phyloP scores from a whole-genome alignment of 1,140 invertebrate genomes.

The Drosophila kepulauana region DNA sequence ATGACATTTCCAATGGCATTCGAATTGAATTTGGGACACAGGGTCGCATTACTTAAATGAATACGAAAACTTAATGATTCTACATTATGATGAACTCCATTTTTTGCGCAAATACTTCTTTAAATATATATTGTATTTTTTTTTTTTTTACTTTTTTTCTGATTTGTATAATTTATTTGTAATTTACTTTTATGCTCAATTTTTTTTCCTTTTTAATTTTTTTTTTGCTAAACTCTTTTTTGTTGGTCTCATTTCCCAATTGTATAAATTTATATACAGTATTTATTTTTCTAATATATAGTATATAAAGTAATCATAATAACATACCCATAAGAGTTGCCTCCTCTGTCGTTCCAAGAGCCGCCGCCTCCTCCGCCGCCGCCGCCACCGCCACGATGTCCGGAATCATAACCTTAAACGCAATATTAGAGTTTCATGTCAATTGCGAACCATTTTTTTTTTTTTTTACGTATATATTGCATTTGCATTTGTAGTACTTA shows the following conservation, averaged over 20 bases:
- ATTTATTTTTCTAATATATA: neutral
- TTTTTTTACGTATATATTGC: too few species aligned
- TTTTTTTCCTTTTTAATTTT: constrained; percentile 3
- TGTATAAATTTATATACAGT: constrained; percentile 28
- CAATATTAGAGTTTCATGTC: constrained; percentile 28
- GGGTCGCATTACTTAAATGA: neutral
- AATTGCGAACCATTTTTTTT: constrained; percentile 9
- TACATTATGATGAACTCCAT: too few species aligned
- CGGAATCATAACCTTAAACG: constrained; percentile 83
- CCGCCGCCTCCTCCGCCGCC: constrained; percentile 80
- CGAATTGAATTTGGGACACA: too few species aligned
- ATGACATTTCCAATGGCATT: too few species aligned
- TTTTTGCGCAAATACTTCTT: too few species aligned
- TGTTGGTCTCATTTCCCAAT: constrained; percentile 21
- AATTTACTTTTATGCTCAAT: too few species aligned
- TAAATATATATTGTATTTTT: too few species aligned
- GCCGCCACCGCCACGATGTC: constrained; percentile 83
- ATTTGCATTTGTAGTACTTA: constrained; percentile 41
- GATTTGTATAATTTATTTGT: neutral
- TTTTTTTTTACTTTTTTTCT: neutral
- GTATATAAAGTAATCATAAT: constrained; percentile 79
- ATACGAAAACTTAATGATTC: too few species aligned
- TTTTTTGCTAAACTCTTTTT: neutral
- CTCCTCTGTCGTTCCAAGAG: constrained; percentile 76
- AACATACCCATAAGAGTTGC: constrained; percentile 86